Evolutionary conservation across 2,797 vertebrate genomes (phyloP).

Genomic region (Acropternis orthonyx): DNA sequence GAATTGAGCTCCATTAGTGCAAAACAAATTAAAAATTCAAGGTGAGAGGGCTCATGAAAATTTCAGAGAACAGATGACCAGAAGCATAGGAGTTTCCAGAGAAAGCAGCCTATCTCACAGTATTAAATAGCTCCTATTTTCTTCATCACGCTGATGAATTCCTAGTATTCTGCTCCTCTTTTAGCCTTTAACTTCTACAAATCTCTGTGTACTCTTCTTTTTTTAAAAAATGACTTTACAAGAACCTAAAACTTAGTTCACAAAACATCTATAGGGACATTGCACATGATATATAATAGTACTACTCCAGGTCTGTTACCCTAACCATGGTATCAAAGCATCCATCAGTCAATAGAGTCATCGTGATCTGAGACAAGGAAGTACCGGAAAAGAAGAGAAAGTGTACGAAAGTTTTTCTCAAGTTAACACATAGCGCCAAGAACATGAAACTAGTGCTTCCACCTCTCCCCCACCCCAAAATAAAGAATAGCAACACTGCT

Average conservation of each 20-base stretch:
- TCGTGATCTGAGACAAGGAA: neutral
- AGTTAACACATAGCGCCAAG: neutral
- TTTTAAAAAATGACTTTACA: neutral
- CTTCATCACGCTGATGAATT: neutral
- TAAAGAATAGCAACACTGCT: neutral
- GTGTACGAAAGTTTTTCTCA: neutral
- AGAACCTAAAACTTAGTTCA: neutral
- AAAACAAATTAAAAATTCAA: neutral
- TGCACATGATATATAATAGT: neutral
- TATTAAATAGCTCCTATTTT: neutral
- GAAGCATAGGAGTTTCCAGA: neutral
- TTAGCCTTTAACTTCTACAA: neutral
- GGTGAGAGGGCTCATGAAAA: neutral
- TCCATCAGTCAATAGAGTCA: neutral
- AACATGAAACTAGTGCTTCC: neutral
- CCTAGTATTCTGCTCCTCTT: neutral
- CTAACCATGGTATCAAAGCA: neutral
- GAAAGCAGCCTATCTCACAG: neutral
- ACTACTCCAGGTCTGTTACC: neutral
- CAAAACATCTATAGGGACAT: neutral
- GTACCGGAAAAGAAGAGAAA: neutral
- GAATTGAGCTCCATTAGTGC: neutral
- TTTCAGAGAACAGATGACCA: neutral
- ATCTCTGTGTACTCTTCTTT: neutral
- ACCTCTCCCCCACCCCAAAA: neutral